Evolutionary conservation across 1,140 invertebrate genomes (phyloP).

Genomic region (Drosophila novamexicana): DNA sequence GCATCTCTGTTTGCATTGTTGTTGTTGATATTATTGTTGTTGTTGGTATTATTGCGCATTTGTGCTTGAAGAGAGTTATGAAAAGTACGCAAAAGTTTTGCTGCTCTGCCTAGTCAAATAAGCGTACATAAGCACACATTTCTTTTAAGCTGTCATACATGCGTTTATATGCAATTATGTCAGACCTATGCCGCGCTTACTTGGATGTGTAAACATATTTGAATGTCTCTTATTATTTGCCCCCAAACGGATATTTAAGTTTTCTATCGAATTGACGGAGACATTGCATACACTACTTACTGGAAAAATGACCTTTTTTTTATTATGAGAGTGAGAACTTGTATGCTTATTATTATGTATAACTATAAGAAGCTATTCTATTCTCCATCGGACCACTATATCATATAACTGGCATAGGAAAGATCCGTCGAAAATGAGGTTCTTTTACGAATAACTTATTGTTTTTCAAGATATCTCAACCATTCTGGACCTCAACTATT

Average conservation of each 20-base stretch:
- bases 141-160: conserved; percentile 16
- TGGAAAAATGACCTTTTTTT: too few species aligned
- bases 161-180: conserved; percentile 55
- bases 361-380: too few species aligned
- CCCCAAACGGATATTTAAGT: neutral
- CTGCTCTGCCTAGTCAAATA: conserved; percentile 65
- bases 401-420: too few species aligned
- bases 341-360: too few species aligned
- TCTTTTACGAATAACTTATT: too few species aligned
- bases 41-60: conserved; percentile 73
- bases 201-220: neutral
- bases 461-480: too few species aligned
- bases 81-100: conserved; percentile 74
- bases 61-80: conserved; percentile 75
- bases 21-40: conserved; percentile 22
- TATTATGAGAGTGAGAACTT: too few species aligned
- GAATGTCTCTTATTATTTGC: neutral
- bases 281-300: too few species aligned
- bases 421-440: too few species aligned
- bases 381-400: too few species aligned
- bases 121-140: conserved; percentile 23
- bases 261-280: too few species aligned
- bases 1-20: conserved; percentile 49
- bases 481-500: too few species aligned
- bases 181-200: conserved; percentile 48